Evolutionary conservation across 2,888 invertebrate species (phyloP).

Genomic region (Leucophora obtusa): DNA sequence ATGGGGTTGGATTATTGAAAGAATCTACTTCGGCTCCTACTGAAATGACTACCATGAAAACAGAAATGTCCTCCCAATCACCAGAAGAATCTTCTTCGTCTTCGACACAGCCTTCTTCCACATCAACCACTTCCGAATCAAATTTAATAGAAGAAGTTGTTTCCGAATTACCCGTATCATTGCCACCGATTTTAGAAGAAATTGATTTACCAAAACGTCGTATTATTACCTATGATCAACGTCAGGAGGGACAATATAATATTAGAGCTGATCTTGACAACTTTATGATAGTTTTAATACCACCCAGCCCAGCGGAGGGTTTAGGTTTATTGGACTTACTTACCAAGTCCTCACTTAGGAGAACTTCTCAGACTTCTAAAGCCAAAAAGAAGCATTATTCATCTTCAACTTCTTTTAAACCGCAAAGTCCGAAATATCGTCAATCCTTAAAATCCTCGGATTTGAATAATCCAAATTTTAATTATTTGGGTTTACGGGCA

Average conservation of each 20-base stretch:
- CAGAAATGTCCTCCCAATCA: conserved; percentile 17
- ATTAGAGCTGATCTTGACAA: conserved; percentile 87
- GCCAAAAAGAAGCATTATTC: conserved; percentile 69
- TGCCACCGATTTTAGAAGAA: conserved; percentile 46
- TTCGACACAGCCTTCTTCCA: background rate
- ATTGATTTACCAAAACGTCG: conserved; percentile 67
- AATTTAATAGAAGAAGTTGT: conserved; percentile 55
- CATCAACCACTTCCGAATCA: conserved; percentile 28
- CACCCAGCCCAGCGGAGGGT: conserved; percentile 71
- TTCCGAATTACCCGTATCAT: conserved; percentile 64
- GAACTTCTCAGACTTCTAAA: conserved; percentile 64
- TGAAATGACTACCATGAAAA: conserved; percentile 23
- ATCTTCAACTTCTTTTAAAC: background rate
- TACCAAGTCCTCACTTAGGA: conserved; percentile 71
- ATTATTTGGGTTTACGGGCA: conserved; percentile 50
- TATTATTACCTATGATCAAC: conserved; percentile 80
- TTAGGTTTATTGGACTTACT: conserved; percentile 73
- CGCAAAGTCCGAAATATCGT: conserved; percentile 57
- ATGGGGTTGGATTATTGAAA: conserved; percentile 17
- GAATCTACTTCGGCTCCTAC: background rate
- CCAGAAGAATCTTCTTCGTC: conserved; percentile 27
- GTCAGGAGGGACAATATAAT: conserved; percentile 88
- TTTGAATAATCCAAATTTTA: conserved; percentile 59
- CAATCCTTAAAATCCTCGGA: conserved; percentile 43
- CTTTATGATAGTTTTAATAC: conserved; percentile 84